Base-by-base conservation (phyloP, 2,113 vertebrate genomes). In the Typhlomys cinereus region DNA sequence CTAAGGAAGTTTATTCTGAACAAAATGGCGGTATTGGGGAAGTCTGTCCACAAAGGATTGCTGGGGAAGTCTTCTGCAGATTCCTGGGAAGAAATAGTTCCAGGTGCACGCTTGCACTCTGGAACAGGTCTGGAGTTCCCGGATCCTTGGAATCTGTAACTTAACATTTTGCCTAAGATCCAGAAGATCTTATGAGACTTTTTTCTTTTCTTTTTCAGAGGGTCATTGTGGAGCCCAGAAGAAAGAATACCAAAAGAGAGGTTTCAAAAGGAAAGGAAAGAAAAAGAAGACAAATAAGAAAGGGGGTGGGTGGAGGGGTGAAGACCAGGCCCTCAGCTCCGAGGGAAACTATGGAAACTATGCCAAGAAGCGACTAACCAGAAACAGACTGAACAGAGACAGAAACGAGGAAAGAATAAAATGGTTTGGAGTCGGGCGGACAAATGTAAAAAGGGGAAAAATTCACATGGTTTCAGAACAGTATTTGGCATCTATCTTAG, bases 341-440 rank as follows among this genome's bases (percentile, higher is more conserved):
- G 92, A 89, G 88, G 44, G 97, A 96, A 97, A 95, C 95, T 44
- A 79, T 94, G 44, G 97, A 96, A 97, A 95, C 95, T 44, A 79
- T 94, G 96, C 96, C 96, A 97, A 96, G 81, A 96, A 93, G 85
- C 78, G 88, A 89, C 94, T 96, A 96, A 96, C 95, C 92, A 39
- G 94, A 96, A 97, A 75, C 97, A 97, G 96, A 96, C 95, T 73
- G 74, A 90, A 83, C 85, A 50, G 87, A 90, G 90, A 95, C 50
- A 92, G 83, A 90, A 95, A 89, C 83, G 69, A 92, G 95, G 92
- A 89, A 95, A 91, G 95, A 96, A 83, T 93, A 81, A 93, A 94
- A 91, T 59, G 92, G 78, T 84, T 94, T 95, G 85, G 95, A 95
- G 91, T 93, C 76, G 62, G 90, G 88, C 96, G 93, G 92, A 93